Conservation (phyloP, 2,113 vertebrate genomes). For the Sander lucioperca region DNA sequence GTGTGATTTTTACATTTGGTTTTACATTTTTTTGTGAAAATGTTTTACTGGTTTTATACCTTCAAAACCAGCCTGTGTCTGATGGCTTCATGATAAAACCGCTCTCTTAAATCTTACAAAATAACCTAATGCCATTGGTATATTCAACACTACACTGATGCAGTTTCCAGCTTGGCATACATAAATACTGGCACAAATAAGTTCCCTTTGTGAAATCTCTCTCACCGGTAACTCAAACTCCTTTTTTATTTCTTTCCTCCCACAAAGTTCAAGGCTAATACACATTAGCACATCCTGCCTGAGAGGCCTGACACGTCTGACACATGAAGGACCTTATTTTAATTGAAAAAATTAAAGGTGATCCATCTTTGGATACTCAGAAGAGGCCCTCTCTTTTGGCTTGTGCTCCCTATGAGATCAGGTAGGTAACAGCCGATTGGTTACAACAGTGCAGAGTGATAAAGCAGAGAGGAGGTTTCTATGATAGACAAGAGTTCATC, state of each 20-base stretch:
- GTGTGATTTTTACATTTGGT: not conserved
- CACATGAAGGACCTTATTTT: slow-evolving; percentile 2
- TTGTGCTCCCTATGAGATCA: slow-evolving; percentile 6
- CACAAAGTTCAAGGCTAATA: not conserved
- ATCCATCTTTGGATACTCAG: not conserved
- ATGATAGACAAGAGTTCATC: slow-evolving; percentile 49
- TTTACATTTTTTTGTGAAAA: not conserved
- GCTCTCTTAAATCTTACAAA: not conserved
- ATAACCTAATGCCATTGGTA: not conserved
- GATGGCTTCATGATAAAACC: too few species aligned
- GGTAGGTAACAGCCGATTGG: not conserved
- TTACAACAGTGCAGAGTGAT: slow-evolving; percentile 12
- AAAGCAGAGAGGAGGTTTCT: slow-evolving; percentile 24
- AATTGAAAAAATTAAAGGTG: not conserved
- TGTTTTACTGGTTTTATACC: slow-evolving; percentile 10
- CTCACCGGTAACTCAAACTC: slow-evolving; percentile 7
- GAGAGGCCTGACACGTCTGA: slow-evolving; percentile 6
- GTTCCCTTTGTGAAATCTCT: slow-evolving; percentile 2
- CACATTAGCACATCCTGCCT: slow-evolving; percentile 4
- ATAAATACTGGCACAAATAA: slow-evolving; percentile 17
- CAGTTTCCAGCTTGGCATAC: not conserved
- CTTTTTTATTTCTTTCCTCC: not conserved
- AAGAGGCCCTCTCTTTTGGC: not conserved
- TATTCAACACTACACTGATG: not conserved
- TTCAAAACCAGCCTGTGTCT: not conserved